A percentile compares a stretch with the other conserved stretches of the same genome.
Conservation (phyloP, 2,797 vertebrate species). For the Siniperca scherzeri region DNA sequence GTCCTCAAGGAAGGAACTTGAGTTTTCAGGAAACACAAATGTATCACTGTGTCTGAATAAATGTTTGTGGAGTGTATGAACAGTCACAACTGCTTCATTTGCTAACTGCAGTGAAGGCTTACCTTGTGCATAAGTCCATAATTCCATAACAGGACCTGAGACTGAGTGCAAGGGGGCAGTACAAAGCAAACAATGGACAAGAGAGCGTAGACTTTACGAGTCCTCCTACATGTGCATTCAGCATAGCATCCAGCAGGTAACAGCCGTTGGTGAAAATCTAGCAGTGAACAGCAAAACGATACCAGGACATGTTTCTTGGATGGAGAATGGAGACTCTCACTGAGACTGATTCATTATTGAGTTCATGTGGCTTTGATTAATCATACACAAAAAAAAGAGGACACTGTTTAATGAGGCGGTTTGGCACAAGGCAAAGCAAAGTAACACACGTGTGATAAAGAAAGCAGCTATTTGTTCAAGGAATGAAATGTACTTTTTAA, state of each 20-base stretch:
- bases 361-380: background rate
- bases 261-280: background rate
- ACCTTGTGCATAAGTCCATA: background rate
- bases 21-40: slow-evolving; percentile 22
- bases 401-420: background rate
- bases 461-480: background rate
- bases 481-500: background rate
- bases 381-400: background rate
- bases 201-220: background rate
- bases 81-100: background rate
- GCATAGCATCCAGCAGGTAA: background rate
- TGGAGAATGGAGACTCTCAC: background rate
- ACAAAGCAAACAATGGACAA: slow-evolving; percentile 13
- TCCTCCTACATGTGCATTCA: background rate
- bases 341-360: slow-evolving; percentile 10
- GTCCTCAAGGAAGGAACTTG: background rate
- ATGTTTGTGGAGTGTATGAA: background rate
- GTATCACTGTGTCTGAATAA: background rate
- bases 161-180: slow-evolving; percentile 7
- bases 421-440: background rate
- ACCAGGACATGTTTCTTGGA: background rate
- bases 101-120: background rate
- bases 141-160: background rate
- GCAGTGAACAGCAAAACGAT: background rate
- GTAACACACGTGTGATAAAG: background rate